Base-by-base conservation (phyloP, 2,888 invertebrate species). In the Erannis defoliaria region DNA sequence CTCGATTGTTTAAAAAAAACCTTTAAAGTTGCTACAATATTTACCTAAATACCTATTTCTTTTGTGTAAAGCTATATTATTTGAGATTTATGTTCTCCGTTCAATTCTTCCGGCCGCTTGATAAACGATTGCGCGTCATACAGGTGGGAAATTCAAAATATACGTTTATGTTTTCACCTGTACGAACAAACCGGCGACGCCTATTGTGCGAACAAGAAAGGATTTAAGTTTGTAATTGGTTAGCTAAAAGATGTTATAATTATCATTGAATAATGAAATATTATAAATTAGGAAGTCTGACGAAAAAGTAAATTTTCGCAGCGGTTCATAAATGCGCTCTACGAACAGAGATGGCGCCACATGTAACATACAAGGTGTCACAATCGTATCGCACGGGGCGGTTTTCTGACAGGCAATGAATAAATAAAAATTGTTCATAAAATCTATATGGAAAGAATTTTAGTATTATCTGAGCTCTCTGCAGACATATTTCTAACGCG, bases 101-200 rank as follows among this genome's bases (percentile, higher is more conserved):
- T 48, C n/a, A 33, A 33, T 18, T 33, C 16, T 19, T 31, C 5
- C 1, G 19, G 33, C 19, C 31, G 18, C 8, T 18, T 48, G 48
- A 48, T 33, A 33, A 8, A 48, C 19, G 19, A n/a, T 19, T 31
- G 18, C 48, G 33, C 48, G 48, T 48, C 48, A 48, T 19, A 48
- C 48, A 48, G 12, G 12, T 33, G 48, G 19, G 12, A 48, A 6
- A 33, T 19, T 5, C 1, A 29, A 19, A 21, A 19, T 48, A 48
- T 16, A 46, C 31, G 5, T 23, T n/a, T 43, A 14, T 5, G 19
- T 42, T 42, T 29, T 10, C 48, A 48, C 33, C 48, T 48, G 48
- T 48, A 19, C 18, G 18, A 18, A 48, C 12, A 48, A 19, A 42
- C n/a, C 42, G 19, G 42, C 2, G 21, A 6, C 3, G 42, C 12